Conservation (phyloP, 2,888 invertebrate species). For the Helobdella robusta region DNA sequence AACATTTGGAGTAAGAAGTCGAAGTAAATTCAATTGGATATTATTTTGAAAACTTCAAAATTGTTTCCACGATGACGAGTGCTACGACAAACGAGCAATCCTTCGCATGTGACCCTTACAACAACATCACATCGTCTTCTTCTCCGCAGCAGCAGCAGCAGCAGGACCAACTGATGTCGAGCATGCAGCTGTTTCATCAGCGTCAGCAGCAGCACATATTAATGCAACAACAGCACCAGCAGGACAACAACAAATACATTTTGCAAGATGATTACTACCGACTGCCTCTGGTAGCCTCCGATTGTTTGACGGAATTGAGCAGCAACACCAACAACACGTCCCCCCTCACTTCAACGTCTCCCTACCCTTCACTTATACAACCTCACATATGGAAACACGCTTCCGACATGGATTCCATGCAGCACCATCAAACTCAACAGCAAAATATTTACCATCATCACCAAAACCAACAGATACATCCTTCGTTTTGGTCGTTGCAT, state of each 20-base stretch:
- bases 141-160: conserved; percentile 11
- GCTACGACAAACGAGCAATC: no score
- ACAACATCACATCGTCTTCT: background rate
- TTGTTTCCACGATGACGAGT: no score
- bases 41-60: no score
- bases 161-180: conserved; percentile 15
- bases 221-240: background rate
- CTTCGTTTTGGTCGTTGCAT: conserved; percentile 17
- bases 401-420: background rate
- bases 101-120: no score
- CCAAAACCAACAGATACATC: conserved; percentile 11
- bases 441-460: conserved; percentile 3
- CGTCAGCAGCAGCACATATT: conserved; percentile 13
- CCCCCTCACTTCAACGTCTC: background rate
- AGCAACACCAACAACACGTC: no score
- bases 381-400: conserved; percentile 18
- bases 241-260: background rate
- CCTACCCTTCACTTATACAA: conserved; percentile 18
- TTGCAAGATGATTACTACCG: conserved; percentile 15
- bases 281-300: background rate
- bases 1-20: no score
- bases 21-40: no score
- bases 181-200: conserved; percentile 16
- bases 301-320: conserved; percentile 13
- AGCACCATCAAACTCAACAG: conserved; percentile 11